Base-by-base conservation (phyloP, 2,797 vertebrate genomes). In the Sebastes miniatus region DNA sequence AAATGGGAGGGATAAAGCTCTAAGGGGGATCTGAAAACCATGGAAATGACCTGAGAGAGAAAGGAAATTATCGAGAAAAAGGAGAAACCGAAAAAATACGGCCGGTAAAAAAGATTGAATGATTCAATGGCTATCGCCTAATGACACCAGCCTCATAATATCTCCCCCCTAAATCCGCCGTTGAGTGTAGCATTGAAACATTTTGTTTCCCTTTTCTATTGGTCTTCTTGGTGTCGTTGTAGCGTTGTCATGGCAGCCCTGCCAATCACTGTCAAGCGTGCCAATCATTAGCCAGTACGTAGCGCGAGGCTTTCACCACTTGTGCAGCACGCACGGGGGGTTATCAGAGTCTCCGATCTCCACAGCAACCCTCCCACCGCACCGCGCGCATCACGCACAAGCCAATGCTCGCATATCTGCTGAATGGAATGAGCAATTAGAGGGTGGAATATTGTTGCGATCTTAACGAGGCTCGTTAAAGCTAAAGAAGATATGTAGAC, bases 161-260 rank as follows among this genome's bases (percentile, higher is more conserved):
- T 98, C 98, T 97, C 97, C 97, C 97, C 97, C 97, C 97, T 97
- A 99, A 98, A 99, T 98, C 97, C 97, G 96, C 97, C 96, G 97
- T 93, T 99, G 98, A 99, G 97, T 98, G 98, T 97, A 95, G 98
- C 97, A 97, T 97, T 96, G 97, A 97, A 98, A 99, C 98, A 99
- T 99, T 99, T 99, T 99, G 98, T 98, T 98, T 98, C 98, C 97
- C 97, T 99, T 99, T 99, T 99, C 98, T 99, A 99, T 99, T 99
- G 98, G 98, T 98, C 98, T 99, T 96, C 96, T 92, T 95, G 95
- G 96, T 98, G 98, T 99, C 98, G 97, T 97, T 97, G 97, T 97
- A 95, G 95, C 96, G 98, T 99, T 98, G 97, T 97, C 98, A 99
- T 97, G 97, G 97, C 97, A 97, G 96, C 97, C 90, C 98, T 99